Conservation (phyloP, 2,888 invertebrate species). For the Latheticus oryzae region DNA sequence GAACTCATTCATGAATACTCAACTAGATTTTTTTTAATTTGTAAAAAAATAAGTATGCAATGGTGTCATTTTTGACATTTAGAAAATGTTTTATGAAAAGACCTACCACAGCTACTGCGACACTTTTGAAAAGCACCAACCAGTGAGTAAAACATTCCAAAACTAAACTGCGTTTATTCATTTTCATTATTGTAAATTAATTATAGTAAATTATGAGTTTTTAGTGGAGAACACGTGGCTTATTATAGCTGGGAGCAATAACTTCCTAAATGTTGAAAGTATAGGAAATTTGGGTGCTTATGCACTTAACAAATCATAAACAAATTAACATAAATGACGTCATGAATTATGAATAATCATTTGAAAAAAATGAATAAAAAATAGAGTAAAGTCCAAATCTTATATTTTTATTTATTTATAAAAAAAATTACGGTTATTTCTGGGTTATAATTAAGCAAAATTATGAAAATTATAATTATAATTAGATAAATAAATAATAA, state of each 20-base stretch:
- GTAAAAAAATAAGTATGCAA: too few relatives aligned
- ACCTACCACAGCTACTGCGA: not conserved
- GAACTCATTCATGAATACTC: not conserved
- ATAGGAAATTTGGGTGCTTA: constrained; percentile 4
- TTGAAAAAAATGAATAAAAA: too few relatives aligned
- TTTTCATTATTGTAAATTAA: not conserved
- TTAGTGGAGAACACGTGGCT: not conserved
- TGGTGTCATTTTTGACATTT: too few relatives aligned
- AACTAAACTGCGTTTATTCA: constrained; percentile 12
- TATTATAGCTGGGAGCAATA: too few relatives aligned
- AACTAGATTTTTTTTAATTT: too few relatives aligned
- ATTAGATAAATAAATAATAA: constrained; percentile 1
- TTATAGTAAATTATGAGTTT: not conserved
- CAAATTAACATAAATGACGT: too few relatives aligned
- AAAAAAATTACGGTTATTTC: not conserved
- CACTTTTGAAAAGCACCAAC: not conserved
- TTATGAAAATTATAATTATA: constrained; percentile 1
- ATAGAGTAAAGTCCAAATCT: too few relatives aligned
- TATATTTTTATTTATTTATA: constrained; percentile 1
- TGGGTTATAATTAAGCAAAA: not conserved
- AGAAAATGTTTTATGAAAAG: not conserved
- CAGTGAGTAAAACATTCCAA: constrained; percentile 4
- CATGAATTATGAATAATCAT: too few relatives aligned
- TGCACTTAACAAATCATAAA: not conserved
- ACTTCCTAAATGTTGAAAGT: too few relatives aligned